Conservation (phyloP, 2,113 vertebrate genomes). For the Pycnonotus jocosus region DNA sequence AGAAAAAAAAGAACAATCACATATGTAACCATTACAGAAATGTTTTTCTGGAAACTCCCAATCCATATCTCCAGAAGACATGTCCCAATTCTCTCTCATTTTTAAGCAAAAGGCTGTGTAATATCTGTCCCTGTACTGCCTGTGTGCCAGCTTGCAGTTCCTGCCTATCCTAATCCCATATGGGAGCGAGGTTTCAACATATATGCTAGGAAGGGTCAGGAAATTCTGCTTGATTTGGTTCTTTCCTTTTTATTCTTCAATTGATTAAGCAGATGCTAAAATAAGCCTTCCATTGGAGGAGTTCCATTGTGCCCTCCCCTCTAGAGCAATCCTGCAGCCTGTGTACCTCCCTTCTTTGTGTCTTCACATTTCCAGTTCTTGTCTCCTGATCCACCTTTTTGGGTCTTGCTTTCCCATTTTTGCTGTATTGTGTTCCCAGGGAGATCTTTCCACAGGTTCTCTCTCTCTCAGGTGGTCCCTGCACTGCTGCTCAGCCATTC, state of each 20-base stretch:
- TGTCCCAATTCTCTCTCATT: neutral
- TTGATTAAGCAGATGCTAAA: neutral
- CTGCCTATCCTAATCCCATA: neutral
- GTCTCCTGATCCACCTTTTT: neutral
- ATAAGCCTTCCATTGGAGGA: neutral
- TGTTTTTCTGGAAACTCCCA: constrained; percentile 12
- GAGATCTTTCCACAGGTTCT: accelerated
- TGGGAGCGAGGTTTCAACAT: neutral
- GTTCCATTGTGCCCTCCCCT: neutral
- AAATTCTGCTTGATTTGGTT: neutral
- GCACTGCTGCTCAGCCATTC: accelerated
- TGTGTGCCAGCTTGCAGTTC: neutral
- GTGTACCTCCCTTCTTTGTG: accelerated
- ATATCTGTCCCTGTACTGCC: neutral
- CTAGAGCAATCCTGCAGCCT: neutral
- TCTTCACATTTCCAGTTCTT: neutral
- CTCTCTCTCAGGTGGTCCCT: neutral
- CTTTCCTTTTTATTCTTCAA: neutral
- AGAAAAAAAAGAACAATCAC: constrained; percentile 43
- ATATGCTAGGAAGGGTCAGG: neutral
- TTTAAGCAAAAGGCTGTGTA: neutral
- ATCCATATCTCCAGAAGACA: neutral
- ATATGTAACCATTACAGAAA: constrained; percentile 9
- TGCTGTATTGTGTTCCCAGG: neutral
- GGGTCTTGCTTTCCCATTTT: neutral